Evolutionary conservation across 2,113 vertebrate species (phyloP), one percentile per base, ranked within the genome.

Genomic region (Fulica atra): DNA sequence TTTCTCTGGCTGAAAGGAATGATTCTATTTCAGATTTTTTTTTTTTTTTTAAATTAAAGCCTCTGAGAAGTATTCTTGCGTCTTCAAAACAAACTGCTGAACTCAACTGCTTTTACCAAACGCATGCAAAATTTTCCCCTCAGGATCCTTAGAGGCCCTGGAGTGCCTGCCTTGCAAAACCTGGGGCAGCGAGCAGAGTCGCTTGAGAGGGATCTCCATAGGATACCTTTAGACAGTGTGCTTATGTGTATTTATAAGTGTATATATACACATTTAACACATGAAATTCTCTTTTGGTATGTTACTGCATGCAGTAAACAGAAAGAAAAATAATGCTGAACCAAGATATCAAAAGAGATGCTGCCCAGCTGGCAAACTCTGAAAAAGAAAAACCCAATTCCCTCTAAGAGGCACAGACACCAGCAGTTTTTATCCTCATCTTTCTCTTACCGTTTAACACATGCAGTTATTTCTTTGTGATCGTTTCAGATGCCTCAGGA

Each of bases 401-500:
- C 44, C 48, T 53, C 69, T 38, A 51, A 82, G 76, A 84, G 16
- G 20, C 81, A 36, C n/a, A 65, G 86, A 25, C 48, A 64, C 46
- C 5, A 92, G 60, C 61, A 63, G 40, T 14, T 79, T 70, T 66
- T 48, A 7, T 73, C 44, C 0, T 38, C 2, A 11, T 12, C 40
- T 82, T 90, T 86, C 53, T 82, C 44, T 73, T 73, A 40, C 31
- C 24, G 44, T 91, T 92, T 95, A 87, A 95, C 7, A 50, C 73
- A 69, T 18, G 4, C 89, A 71, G 79, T 68, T 95, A 20, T 96
- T 70, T 96, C 54, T 33, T n/a, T 96, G 94, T 85, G 33, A 73
- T 92, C 65, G 0, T 96, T 97, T 48, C 98, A 99, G 99, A 99
- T 99, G 99, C 99, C 99, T 98, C 99, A 99, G 97, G 99, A 99